Evolutionary conservation across 2,113 vertebrate genomes (phyloP).

Genomic region (Tychaedon coryphoeus): DNA sequence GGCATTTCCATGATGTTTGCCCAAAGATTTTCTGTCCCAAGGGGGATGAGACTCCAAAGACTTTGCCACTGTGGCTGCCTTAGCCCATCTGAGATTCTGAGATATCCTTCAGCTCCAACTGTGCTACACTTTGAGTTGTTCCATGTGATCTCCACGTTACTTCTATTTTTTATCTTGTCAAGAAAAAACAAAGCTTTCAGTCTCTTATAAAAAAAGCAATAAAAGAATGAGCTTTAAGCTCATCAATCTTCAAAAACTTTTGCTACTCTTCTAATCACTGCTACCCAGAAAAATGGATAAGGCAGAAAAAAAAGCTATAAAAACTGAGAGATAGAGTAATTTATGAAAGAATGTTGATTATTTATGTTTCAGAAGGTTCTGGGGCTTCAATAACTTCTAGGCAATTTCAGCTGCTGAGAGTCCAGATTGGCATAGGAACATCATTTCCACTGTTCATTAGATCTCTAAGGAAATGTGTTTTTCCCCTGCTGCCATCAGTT

Average conservation of each 20-base stretch:
- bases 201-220: not conserved
- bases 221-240: not conserved
- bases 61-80: not conserved
- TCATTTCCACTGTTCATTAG: not conserved
- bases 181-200: not conserved
- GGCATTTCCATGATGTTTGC: not conserved
- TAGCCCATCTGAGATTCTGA: not conserved
- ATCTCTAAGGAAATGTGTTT: not conserved
- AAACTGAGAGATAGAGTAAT: not conserved
- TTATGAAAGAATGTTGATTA: not conserved
- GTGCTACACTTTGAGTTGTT: not conserved
- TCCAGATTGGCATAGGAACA: not conserved
- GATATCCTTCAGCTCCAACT: not conserved
- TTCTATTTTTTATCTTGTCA: not conserved
- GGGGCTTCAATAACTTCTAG: not conserved
- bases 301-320: not conserved
- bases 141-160: not conserved
- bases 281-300: not conserved
- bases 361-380: not conserved
- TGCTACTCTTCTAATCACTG: not conserved
- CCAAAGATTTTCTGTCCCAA: not conserved
- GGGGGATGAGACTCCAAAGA: not conserved
- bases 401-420: not conserved
- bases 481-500: not conserved
- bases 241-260: not conserved